Conservation (phyloP, 2,797 vertebrate genomes). For the Lemur catta region DNA sequence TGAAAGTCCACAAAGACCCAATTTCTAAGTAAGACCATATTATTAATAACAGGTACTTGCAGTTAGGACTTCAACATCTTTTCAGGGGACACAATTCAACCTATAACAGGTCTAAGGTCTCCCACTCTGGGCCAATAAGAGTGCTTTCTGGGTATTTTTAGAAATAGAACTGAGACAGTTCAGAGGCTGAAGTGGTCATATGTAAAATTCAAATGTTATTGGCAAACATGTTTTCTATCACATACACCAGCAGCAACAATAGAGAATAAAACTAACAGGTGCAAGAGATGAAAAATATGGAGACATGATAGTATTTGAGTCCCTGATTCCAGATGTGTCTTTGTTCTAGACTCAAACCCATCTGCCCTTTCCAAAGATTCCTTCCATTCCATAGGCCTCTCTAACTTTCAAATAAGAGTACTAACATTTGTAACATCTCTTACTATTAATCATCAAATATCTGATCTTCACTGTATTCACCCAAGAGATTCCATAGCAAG, state of each 20-base stretch:
- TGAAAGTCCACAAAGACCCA: not conserved
- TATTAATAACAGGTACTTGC: not conserved
- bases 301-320: not conserved
- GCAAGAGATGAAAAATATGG: not conserved
- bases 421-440: not conserved
- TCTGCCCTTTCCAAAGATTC: not conserved
- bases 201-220: constrained; percentile 15
- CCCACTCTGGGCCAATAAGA: not conserved
- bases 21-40: not conserved
- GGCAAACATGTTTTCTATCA: not conserved
- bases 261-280: not conserved
- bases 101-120: not conserved
- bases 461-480: not conserved
- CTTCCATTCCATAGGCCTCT: not conserved
- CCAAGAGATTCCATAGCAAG: not conserved
- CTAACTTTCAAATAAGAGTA: not conserved
- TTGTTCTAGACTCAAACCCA: not conserved
- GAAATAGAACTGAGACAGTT: not conserved
- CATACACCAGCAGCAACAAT: not conserved
- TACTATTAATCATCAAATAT: not conserved
- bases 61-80: not conserved
- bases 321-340: not conserved
- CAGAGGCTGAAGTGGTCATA: not conserved
- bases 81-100: not conserved
- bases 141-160: not conserved